A percentile compares a stretch with the other conserved stretches of the same genome.
Conservation (phyloP, 2,888 invertebrate species). For the Heliconius erato region DNA sequence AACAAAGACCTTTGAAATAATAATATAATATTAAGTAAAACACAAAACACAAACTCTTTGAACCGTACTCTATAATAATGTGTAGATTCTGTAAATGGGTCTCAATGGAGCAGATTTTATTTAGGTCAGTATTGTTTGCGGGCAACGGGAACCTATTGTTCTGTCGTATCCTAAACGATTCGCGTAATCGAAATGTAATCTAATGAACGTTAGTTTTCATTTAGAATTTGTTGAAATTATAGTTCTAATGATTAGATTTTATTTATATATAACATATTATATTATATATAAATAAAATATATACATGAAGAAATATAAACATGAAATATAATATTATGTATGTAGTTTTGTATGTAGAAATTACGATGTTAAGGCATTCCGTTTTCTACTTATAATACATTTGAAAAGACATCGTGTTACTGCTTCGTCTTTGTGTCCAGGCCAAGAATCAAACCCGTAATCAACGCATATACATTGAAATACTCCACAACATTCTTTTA, state of each 20-base stretch:
- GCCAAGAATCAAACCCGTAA: neutral
- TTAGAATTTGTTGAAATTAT: neutral
- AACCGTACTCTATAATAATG: slow-evolving; percentile 11
- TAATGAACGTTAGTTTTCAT: slow-evolving; percentile 32
- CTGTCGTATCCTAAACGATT: slow-evolving; percentile 41
- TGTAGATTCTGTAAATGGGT: slow-evolving; percentile 54
- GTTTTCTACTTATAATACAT: too few relatives aligned
- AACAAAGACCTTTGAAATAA: neutral
- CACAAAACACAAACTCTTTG: neutral
- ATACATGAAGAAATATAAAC: neutral
- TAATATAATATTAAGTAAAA: slow-evolving; percentile 6
- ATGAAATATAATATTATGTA: neutral
- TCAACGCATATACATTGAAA: neutral
- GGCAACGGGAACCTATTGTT: slow-evolving; percentile 50
- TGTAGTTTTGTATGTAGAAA: too few relatives aligned
- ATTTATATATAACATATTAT: neutral
- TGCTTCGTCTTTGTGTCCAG: neutral
- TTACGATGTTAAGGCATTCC: too few relatives aligned
- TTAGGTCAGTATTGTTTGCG: slow-evolving; percentile 52
- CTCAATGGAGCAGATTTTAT: slow-evolving; percentile 54
- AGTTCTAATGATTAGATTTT: neutral
- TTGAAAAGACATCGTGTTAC: too few relatives aligned
- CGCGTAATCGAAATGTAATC: slow-evolving; percentile 50
- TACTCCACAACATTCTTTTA: neutral
- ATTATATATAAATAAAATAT: neutral